A percentile compares a stretch with the other conserved stretches of the same genome.
Conservation (phyloP, 2,113 vertebrate genomes). For the Entomyzon cyanotis region DNA sequence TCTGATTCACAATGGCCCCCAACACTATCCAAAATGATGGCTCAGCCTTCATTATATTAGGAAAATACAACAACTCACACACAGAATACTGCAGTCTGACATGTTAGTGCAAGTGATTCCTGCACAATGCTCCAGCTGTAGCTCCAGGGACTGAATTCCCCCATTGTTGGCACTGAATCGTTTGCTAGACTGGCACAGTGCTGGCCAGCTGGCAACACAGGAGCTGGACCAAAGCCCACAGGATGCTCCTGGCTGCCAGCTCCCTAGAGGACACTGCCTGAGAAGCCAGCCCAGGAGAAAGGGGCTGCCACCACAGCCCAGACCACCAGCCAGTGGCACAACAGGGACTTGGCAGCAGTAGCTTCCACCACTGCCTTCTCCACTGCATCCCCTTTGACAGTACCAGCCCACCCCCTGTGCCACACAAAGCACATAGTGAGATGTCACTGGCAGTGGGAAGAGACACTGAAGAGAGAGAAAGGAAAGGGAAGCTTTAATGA, state of each 20-base stretch:
- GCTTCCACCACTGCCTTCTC: not conserved
- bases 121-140: not conserved
- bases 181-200: not conserved
- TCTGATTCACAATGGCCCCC: not conserved
- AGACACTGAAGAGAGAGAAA: not conserved
- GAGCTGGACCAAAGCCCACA: constrained; percentile 7
- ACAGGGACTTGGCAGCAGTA: not conserved
- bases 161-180: fast-evolving
- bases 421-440: not conserved
- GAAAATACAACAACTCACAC: not conserved
- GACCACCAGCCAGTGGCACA: not conserved
- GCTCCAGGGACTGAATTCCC: not conserved
- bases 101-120: not conserved
- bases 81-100: not conserved
- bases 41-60: not conserved
- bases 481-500: fast-evolving
- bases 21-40: not conserved
- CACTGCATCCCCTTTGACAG: not conserved
- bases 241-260: not conserved
- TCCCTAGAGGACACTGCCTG: not conserved
- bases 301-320: not conserved
- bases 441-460: not conserved
- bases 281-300: not conserved
- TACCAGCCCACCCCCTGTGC: not conserved
- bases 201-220: not conserved